Base-by-base conservation (phyloP, 2,113 vertebrate genomes). In the Nesogale talazaci region DNA sequence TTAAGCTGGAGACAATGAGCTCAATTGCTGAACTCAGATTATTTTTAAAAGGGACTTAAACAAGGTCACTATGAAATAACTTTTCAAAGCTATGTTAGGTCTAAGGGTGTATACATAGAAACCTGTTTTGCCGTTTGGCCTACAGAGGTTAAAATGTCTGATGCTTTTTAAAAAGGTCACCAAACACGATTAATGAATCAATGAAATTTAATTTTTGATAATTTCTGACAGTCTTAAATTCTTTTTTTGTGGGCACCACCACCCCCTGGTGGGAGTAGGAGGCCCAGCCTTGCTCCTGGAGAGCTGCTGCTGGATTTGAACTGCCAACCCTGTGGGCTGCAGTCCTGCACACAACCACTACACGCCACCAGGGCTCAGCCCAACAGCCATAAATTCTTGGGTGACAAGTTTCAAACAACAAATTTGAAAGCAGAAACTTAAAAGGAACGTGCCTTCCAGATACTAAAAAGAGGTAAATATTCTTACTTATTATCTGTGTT, bases 401-500 rank as follows among this genome's bases (percentile, higher is more conserved):
- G 25, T 34, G 77, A 69, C 9, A 79, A 14, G 0, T 76, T 84
- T 57, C 25, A 61, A 31, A 36, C 31, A 40, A 81, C 10, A 34
- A 81, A 81, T 63, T 67, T 69, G 38, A 25, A 88, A 94, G 59
- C 87, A 34, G 38, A 59, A 67, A 31, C 29, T 36, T 56, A 11
- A 57, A 67, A 23, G 36, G 3, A 40, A 78, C 38, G 31, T 27
- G 2, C 67, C 25, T 76, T 86, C 61, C 1, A 1, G 36, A 34
- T 27, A 91, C 1, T 70, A 59, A 6, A 25, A 86, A 91, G 9
- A n/a, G 3, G 19, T 31, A 0, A 20, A 23, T 38, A 46, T 8
- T 91, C 98, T 98, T 98, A 99, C 99, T 99, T 99, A 98, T 99
- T 99, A 97, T 99, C 99, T 17, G 99, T 99, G 96, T 99, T 99